Evolutionary conservation across 1,140 invertebrate genomes (phyloP).

Genomic region (Triops longicaudatus): DNA sequence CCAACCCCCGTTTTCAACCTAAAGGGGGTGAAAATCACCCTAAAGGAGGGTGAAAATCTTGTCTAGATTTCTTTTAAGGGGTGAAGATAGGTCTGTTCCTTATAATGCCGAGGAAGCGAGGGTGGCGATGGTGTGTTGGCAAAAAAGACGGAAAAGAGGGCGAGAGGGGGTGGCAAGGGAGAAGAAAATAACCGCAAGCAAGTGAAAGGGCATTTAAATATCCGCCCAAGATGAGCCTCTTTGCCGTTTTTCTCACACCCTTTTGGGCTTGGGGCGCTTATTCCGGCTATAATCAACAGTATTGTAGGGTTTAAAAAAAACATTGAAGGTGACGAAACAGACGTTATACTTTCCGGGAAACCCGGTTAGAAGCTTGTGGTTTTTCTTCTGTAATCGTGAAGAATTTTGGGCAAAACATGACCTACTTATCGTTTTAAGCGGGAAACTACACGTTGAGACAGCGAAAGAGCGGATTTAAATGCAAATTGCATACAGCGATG

Average conservation of each 20-base stretch:
- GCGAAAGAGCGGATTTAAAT: too few relatives aligned
- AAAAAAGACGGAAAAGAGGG: neutral
- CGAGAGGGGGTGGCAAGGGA: neutral
- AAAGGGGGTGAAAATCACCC: too few relatives aligned
- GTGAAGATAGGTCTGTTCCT: neutral
- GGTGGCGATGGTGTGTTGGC: neutral
- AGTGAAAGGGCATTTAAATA: constrained; percentile 14
- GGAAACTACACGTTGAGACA: too few relatives aligned
- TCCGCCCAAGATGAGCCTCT: neutral
- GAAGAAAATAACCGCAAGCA: neutral
- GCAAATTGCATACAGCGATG: too few relatives aligned
- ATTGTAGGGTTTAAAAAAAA: constrained; percentile 16
- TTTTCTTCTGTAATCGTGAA: too few relatives aligned
- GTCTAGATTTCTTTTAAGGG: neutral
- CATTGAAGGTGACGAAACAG: neutral
- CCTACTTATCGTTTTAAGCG: too few relatives aligned
- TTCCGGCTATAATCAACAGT: neutral
- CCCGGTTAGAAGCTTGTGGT: too few relatives aligned
- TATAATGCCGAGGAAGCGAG: neutral
- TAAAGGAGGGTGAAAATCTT: too few relatives aligned
- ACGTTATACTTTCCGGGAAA: too few relatives aligned
- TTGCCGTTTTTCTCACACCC: neutral
- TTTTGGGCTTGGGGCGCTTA: neutral
- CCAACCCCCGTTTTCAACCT: neutral
- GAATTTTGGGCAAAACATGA: too few relatives aligned